Base-by-base conservation (phyloP, 2,797 vertebrate species). In the Dendrocincla fuliginosa region DNA sequence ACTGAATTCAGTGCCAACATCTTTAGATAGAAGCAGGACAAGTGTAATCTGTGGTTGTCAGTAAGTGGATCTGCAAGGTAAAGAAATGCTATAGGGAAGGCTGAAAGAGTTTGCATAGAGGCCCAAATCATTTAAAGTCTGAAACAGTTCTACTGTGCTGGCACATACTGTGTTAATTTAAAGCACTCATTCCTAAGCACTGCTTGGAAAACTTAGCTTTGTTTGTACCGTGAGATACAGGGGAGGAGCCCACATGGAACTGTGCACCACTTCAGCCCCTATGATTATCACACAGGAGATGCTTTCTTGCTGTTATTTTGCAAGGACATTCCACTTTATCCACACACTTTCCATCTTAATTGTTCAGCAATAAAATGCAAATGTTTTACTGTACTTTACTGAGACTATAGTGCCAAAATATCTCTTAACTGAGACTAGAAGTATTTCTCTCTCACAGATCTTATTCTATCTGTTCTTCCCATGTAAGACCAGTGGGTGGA, bases 291-390 rank as follows among this genome's bases (percentile, higher is more conserved):
- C 75, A 74, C 46, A 55, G 28, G 19, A 95, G 53, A 84, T 55
- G 55, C 33, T 74, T 92, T 47, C 55, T 59, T 68, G 60, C 70
- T 85, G 41, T 67, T 89, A 23, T 91, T 95, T 94, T 93, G 52
- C 88, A 97, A 97, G 82, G 92, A 82, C 77, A 59, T 84, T 90
- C 82, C 69, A 85, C 91, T 92, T 95, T 90, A 86, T 89, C 85
- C 88, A 82, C n/a, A 85, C 35, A 60, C n/a, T 85, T 95, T 84
- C 87, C 70, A 93, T 84, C 86, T 93, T 97, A 97, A 96, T 92
- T 96, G 83, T 95, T 84, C 95, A 44, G 79, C 78, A 94, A 52
- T 96, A 96, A 96, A 97, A 97, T 95, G 50, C 56, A 94, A 96
- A 94, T 90, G 60, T 37, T 81, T 93, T 75, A 87, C 74, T 84